Percentiles rank a stretch among this genome's conserved stretches.
These are phyloP conservation scores for Caenorhabditis japonica DNA, from an alignment of 2,888 invertebrate genomes.

Conservation along the genomic window DNA sequence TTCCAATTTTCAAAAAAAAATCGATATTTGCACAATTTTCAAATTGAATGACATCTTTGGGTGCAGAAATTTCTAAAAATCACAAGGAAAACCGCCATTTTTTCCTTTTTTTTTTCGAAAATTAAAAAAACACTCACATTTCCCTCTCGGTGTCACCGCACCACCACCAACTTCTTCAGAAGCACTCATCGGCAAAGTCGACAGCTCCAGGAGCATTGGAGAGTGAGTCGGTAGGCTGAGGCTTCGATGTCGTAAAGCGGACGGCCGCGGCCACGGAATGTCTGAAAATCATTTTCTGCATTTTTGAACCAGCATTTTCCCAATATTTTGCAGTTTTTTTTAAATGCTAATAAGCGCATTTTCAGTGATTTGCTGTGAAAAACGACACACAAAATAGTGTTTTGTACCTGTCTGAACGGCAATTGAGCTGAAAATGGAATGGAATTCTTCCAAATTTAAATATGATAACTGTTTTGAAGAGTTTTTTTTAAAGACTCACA, in stretches of 20 bases:
- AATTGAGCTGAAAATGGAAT: constrained; percentile 35
- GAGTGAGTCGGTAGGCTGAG: constrained; percentile 34
- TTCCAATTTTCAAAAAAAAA: too few relatives aligned
- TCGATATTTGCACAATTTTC: too few relatives aligned
- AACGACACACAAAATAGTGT: constrained; percentile 17
- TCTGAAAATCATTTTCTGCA: too few relatives aligned
- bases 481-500: constrained; percentile 27
- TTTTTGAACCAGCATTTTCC: too few relatives aligned
- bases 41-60: too few relatives aligned
- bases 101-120: too few relatives aligned
- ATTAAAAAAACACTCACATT: too few relatives aligned
- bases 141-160: not conserved
- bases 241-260: constrained; percentile 54
- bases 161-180: constrained; percentile 15
- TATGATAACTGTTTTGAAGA: not conserved
- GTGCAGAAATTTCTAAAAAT: too few relatives aligned
- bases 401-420: constrained; percentile 52
- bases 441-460: constrained; percentile 1
- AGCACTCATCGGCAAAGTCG: constrained; percentile 42
- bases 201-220: not conserved
- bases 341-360: not conserved
- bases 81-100: too few relatives aligned
- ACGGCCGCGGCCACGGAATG: constrained; percentile 57
- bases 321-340: not conserved
- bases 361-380: not conserved